Conservation (phyloP, 2,113 vertebrate genomes). For the Corynorhinus townsendii region DNA sequence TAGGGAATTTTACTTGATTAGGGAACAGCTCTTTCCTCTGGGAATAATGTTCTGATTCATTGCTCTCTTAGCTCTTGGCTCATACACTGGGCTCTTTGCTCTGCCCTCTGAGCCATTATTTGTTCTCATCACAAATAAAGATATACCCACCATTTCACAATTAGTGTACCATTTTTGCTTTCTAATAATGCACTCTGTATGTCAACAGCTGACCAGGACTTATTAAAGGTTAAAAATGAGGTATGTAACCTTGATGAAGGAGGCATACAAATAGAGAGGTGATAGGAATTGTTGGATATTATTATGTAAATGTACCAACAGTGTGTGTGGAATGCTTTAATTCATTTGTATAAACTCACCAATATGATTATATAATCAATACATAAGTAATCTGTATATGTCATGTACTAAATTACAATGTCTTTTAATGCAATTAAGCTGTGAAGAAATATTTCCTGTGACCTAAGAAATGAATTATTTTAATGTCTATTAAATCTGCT, state of each 20-base stretch:
- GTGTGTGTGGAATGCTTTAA: neutral
- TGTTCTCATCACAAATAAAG: neutral
- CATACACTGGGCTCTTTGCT: neutral
- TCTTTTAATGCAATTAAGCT: neutral
- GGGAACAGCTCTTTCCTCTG: neutral
- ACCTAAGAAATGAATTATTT: neutral
- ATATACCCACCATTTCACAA: neutral
- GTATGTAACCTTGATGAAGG: neutral
- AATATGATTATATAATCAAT: slow-evolving; percentile 17
- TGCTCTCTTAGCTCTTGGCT: neutral
- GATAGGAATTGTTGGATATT: neutral
- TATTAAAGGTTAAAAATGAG: neutral
- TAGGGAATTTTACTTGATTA: neutral
- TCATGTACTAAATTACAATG: neutral
- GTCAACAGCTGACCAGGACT: neutral
- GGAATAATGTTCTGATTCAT: neutral
- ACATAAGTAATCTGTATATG: neutral
- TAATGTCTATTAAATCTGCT: neutral
- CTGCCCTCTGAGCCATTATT: neutral
- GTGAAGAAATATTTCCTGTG: slow-evolving; percentile 23
- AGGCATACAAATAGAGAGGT: neutral
- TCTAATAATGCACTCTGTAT: neutral
- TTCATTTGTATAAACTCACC: slow-evolving; percentile 11
- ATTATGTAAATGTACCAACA: neutral
- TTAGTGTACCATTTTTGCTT: neutral